Evolutionary conservation across 2,113 vertebrate species (phyloP), one percentile per base, ranked within the genome.

Genomic region (Brachyhypopomus gauderio): DNA sequence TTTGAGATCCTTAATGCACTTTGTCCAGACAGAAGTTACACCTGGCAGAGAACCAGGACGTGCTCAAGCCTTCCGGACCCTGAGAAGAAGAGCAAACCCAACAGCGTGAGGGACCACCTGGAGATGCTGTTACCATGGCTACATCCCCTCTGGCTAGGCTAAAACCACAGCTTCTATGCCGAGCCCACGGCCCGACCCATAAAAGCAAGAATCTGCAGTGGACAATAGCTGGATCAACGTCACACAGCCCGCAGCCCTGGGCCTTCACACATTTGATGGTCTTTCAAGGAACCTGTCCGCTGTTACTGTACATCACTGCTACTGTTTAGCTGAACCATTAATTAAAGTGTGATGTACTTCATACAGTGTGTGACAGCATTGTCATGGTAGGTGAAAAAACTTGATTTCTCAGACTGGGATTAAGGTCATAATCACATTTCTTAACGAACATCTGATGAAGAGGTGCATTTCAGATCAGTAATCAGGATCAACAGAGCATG

Each of bases 31-130:
- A 97, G 93, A 98, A 97, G 87, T 88, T 97, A 86, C 95, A 97
- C 87, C 87, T 97, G 88, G 97, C 97, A 0, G 96, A 98, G 91
- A 97, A 96, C 86, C 93, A 96, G 2, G 95, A 96, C 66, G 89
- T 95, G 36, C 92, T 96, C 87, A 97, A 96, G 69, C 89, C 94
- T 0, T 88, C 94, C 62, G 90, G 91, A 45, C 90, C 91, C 55
- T 93, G 91, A 94, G 27, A 16, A 4, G 3, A 16, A 83, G 38
- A 67, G 9, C 64, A 67, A 45, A 48, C 4, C 48, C 27, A 14
- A 62, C 69, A 63, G 36, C 67, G 58, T 79, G 25, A 41, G 55
- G 72, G 23, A 23, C 72, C 11, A 56, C 41, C 20, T 36, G 72
- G 48, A 76, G 27, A 66, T 66, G 69, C 45, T 69, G 56, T 64